A percentile compares a stretch with the other conserved stretches of the same genome.
phyloP scores from a whole-genome alignment of 2,113 vertebrate genomes.

The Catharus fuscescens region DNA sequence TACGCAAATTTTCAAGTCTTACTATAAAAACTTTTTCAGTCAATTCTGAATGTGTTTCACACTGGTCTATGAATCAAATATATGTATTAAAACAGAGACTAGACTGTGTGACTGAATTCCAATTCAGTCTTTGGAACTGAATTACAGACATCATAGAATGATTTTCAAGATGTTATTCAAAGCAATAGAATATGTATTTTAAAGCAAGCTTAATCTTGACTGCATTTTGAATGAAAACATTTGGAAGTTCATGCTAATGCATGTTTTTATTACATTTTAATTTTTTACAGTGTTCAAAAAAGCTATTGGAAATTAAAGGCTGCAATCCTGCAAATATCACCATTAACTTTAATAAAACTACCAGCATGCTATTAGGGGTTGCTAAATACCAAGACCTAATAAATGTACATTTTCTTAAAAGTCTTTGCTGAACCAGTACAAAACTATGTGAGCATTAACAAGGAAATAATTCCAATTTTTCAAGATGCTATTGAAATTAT shows the following conservation, averaged over 20 bases:
- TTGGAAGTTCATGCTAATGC: background rate
- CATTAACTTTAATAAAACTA: background rate
- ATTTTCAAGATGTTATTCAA: conserved; percentile 36
- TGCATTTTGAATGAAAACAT: background rate
- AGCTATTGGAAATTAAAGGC: background rate
- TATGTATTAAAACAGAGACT: background rate
- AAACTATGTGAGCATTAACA: background rate
- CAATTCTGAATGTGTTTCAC: background rate
- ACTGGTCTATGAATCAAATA: background rate
- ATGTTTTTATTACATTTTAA: background rate
- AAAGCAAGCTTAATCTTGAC: background rate
- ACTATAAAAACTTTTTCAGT: background rate
- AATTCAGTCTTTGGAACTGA: background rate
- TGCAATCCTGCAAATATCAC: background rate
- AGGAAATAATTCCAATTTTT: background rate
- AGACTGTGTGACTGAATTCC: conserved; percentile 23
- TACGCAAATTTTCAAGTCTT: background rate
- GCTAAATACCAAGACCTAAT: background rate
- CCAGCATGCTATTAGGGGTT: background rate
- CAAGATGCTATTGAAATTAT: background rate
- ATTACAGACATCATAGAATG: background rate
- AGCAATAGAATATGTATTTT: background rate
- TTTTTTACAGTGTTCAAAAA: background rate
- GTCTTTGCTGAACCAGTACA: background rate
- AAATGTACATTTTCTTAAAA: background rate